A percentile compares a stretch with the other conserved stretches of the same genome.
Evolutionary conservation across 2,797 vertebrate species (phyloP).

Genomic region (Eremophila alpestris): DNA sequence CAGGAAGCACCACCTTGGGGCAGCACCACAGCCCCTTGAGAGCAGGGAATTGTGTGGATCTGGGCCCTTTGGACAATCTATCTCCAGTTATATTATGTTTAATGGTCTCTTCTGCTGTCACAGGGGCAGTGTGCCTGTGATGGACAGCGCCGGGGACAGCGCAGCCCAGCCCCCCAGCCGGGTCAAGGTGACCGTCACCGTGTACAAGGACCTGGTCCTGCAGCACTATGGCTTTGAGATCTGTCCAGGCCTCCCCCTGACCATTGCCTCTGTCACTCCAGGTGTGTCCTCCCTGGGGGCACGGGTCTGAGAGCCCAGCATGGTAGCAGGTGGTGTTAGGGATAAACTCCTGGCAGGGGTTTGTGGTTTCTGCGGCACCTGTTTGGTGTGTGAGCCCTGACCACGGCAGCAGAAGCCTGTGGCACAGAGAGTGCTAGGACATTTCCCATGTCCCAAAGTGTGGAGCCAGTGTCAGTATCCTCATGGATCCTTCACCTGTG

Average conservation of each 20-base stretch:
- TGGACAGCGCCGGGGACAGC: slow-evolving; percentile 71
- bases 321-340: neutral
- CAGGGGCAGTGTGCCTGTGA: slow-evolving; percentile 73
- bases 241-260: slow-evolving; percentile 83
- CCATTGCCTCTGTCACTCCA: slow-evolving; percentile 86
- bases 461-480: neutral
- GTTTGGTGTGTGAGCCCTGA: neutral
- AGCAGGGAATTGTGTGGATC: neutral
- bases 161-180: slow-evolving; percentile 75
- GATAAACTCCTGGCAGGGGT: neutral
- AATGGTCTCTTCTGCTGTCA: accelerated
- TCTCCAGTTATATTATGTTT: accelerated
- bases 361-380: neutral
- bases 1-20: neutral
- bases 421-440: neutral
- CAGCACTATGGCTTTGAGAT: slow-evolving; percentile 89
- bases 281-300: slow-evolving; percentile 70
- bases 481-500: accelerated
- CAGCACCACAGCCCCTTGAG: accelerated
- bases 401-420: neutral
- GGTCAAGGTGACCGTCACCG: slow-evolving; percentile 82
- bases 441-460: neutral
- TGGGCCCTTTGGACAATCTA: accelerated
- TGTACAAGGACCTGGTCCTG: slow-evolving; percentile 83
- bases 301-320: accelerated